Evolutionary conservation across 2,797 vertebrate genomes (phyloP).

Genomic region (Psittacula derbiana): DNA sequence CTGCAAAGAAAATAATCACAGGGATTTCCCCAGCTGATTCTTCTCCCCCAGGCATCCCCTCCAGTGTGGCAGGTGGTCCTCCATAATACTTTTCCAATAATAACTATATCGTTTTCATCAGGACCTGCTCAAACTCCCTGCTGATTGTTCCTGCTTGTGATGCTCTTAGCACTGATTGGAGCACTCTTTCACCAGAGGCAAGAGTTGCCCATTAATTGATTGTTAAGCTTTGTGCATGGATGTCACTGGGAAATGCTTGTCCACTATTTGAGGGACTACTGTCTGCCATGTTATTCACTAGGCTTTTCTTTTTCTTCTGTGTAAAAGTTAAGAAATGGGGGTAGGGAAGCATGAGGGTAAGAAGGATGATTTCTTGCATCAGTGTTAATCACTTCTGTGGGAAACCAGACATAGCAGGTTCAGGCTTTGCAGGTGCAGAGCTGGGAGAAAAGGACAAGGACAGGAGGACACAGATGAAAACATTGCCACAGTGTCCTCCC

Average conservation of each 20-base stretch:
- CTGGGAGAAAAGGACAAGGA: neutral
- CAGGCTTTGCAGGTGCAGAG: neutral
- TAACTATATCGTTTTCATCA: neutral
- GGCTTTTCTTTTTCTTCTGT: neutral
- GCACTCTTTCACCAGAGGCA: neutral
- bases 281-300: neutral
- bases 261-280: neutral
- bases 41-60: neutral
- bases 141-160: neutral
- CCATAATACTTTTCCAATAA: neutral
- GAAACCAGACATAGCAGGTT: neutral
- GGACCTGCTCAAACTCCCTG: neutral
- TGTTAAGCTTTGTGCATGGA: neutral
- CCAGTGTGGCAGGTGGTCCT: neutral
- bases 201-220: neutral
- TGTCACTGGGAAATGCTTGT: neutral
- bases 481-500: fast-evolving
- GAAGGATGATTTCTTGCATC: neutral
- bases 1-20: neutral
- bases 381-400: fast-evolving
- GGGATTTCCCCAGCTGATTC: neutral
- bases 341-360: fast-evolving
- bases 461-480: neutral
- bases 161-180: neutral
- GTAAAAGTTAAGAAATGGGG: neutral